phyloP scores from a whole-genome alignment of 2,888 invertebrate species.

The Pyrrhia umbra region DNA sequence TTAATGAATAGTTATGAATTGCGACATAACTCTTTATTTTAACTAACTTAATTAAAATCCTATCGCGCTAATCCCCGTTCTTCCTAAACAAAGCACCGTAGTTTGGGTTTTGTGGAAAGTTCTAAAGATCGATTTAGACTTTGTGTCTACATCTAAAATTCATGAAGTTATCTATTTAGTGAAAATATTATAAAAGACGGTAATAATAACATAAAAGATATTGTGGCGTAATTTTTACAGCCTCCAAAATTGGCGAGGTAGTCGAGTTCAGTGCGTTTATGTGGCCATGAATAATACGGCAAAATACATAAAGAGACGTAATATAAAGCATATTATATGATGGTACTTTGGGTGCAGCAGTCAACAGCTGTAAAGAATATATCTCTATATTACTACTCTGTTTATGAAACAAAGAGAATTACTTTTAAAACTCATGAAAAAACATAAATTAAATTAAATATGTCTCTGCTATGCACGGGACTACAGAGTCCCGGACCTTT shows the following conservation, averaged over 20 bases:
- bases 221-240: slow-evolving; percentile 60
- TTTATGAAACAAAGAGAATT: slow-evolving; percentile 35
- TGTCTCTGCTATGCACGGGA: no score
- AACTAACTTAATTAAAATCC: slow-evolving; percentile 54
- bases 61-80: slow-evolving; percentile 43
- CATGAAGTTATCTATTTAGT: slow-evolving; percentile 54
- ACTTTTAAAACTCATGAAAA: slow-evolving; percentile 10
- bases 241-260: slow-evolving; percentile 60
- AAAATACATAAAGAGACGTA: slow-evolving; percentile 64
- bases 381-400: slow-evolving; percentile 26
- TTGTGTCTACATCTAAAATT: slow-evolving; percentile 48
- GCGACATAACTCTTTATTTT: slow-evolving; percentile 44
- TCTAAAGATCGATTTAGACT: slow-evolving; percentile 35
- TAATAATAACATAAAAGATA: slow-evolving; percentile 53
- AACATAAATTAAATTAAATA: not conserved
- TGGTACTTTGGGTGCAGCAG: slow-evolving; percentile 46
- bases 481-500: no score
- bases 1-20: slow-evolving; percentile 39
- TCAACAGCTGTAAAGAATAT: slow-evolving; percentile 39
- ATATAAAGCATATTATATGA: slow-evolving; percentile 58
- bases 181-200: slow-evolving; percentile 47
- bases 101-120: slow-evolving; percentile 49
- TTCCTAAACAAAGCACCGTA: slow-evolving; percentile 56
- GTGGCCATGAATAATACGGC: slow-evolving; percentile 63
- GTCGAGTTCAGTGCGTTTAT: slow-evolving; percentile 61